Conservation (phyloP, 37 sponge, comb jelly and placozoan species). For the Spongia lamella region DNA sequence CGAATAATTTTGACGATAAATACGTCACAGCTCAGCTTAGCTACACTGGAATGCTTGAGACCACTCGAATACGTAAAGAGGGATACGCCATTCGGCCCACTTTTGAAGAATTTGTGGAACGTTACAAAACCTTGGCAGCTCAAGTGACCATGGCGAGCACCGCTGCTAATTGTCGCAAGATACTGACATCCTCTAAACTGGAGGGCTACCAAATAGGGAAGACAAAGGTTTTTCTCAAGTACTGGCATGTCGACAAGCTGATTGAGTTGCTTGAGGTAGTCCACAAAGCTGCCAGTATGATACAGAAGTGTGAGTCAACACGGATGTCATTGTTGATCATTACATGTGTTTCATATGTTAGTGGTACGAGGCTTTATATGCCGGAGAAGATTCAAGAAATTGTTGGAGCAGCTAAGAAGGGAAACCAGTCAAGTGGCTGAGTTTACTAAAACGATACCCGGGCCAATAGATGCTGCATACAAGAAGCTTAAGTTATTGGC, state of each 20-base stretch:
- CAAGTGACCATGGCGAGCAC: conserved; percentile 20
- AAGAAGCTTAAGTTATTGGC: conserved; percentile 26
- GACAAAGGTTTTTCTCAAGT: conserved; percentile 80
- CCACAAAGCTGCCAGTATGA: conserved; percentile 53
- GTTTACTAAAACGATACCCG: background rate
- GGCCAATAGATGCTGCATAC: conserved; percentile 6
- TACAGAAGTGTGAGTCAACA: conserved; percentile 32
- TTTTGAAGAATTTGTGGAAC: conserved; percentile 68
- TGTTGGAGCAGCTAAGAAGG: conserved; percentile 17
- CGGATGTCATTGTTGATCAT: background rate
- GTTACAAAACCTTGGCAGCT: conserved; percentile 44
- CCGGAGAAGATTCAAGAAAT: conserved; percentile 30
- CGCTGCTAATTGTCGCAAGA: conserved; percentile 37
- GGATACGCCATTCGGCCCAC: conserved; percentile 68
- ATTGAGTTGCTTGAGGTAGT: conserved; percentile 44
- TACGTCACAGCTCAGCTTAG: conserved; percentile 53
- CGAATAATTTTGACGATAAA: conserved; percentile 39
- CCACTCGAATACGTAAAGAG: conserved; percentile 74
- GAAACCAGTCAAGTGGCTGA: too few relatives aligned
- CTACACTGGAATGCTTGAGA: conserved; percentile 85
- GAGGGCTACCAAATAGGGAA: conserved; percentile 62
- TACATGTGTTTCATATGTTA: conserved; percentile 3
- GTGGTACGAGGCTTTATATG: conserved; percentile 70
- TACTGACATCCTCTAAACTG: conserved; percentile 40
- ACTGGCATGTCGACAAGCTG: conserved; percentile 66